These are phyloP conservation scores for Paguma larvata DNA, from an alignment of 2,797 vertebrate species.

Conservation along the genomic window DNA sequence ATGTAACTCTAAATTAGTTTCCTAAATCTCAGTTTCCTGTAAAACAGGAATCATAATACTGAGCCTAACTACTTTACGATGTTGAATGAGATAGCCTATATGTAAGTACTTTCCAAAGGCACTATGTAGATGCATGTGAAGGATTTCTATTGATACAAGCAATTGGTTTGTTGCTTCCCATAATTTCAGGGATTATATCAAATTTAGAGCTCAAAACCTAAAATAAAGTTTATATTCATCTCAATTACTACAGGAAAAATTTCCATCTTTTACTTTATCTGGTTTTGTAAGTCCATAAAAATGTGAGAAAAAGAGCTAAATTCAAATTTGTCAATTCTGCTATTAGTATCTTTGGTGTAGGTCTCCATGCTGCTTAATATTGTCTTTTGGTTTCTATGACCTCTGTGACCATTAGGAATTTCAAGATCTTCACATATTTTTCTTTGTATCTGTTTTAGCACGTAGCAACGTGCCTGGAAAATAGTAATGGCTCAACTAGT, in stretches of 20 bases:
- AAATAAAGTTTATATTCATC: slow-evolving; percentile 41
- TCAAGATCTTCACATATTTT: slow-evolving; percentile 29
- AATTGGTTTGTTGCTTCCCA: background rate
- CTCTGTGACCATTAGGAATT: background rate
- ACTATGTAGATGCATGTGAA: background rate
- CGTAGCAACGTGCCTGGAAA: background rate
- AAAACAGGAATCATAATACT: slow-evolving; percentile 39
- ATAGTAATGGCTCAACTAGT: slow-evolving; percentile 7
- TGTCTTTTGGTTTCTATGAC: background rate
- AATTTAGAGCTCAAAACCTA: slow-evolving; percentile 31
- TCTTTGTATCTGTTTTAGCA: slow-evolving; percentile 25
- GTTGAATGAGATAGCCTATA: slow-evolving; percentile 28
- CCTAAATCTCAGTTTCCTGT: slow-evolving; percentile 19
- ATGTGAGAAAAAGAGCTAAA: slow-evolving; percentile 1
- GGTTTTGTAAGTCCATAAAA: background rate
- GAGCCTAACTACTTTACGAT: background rate
- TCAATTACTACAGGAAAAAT: background rate
- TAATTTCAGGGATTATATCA: slow-evolving; percentile 36
- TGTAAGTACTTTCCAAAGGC: background rate
- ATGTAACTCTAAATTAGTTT: slow-evolving; percentile 15
- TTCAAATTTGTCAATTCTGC: slow-evolving; percentile 10
- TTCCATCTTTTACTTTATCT: slow-evolving; percentile 34
- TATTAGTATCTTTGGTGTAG: background rate
- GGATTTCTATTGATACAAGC: background rate
- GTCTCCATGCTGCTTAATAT: background rate